A percentile compares a stretch with the other conserved stretches of the same genome.
These are phyloP conservation scores for Aphidius ervi DNA, from an alignment of 1,140 invertebrate species.

Conservation along the genomic window DNA sequence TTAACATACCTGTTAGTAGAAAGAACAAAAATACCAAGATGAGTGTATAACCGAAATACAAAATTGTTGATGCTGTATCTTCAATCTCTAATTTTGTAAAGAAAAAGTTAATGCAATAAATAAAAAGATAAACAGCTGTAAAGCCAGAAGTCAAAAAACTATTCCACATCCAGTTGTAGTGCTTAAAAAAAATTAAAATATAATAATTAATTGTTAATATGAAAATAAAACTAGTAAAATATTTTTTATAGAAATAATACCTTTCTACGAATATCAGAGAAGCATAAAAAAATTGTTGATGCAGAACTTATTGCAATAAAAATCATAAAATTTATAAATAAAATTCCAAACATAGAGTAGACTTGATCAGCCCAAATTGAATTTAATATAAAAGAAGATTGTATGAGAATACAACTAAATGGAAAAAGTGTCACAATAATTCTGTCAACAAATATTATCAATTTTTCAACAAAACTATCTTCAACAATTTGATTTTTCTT, in stretches of 20 bases:
- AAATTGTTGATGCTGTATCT: conserved; percentile 87
- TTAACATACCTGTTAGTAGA: conserved; percentile 80
- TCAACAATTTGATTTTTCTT: too few relatives aligned
- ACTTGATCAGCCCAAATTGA: conserved; percentile 93
- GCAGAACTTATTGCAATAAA: conserved; percentile 97
- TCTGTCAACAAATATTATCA: too few relatives aligned
- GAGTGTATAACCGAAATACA: conserved; percentile 97
- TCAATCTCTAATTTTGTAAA: conserved; percentile 92
- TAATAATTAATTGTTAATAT: neutral
- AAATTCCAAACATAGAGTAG: conserved; percentile 99
- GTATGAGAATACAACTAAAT: conserved; percentile 99
- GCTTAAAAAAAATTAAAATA: conserved; percentile 53
- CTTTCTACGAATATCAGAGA: conserved; percentile 87
- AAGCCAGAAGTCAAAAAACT: conserved; percentile 97
- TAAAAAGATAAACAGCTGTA: conserved; percentile 93
- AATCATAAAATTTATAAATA: conserved; percentile 96
- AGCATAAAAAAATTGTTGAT: conserved; percentile 95
- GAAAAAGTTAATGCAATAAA: conserved; percentile 98
- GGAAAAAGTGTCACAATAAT: conserved; percentile 71
- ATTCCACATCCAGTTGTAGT: conserved; percentile 87
- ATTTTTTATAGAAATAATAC: conserved; percentile 50
- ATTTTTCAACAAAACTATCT: too few relatives aligned
- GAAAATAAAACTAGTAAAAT: conserved; percentile 9
- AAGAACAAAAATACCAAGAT: conserved; percentile 99
- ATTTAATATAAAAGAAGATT: conserved; percentile 98